These are phyloP conservation scores for Stomatorhinus walkeri DNA, from an alignment of 2,797 vertebrate genomes.

Conservation along the genomic window DNA sequence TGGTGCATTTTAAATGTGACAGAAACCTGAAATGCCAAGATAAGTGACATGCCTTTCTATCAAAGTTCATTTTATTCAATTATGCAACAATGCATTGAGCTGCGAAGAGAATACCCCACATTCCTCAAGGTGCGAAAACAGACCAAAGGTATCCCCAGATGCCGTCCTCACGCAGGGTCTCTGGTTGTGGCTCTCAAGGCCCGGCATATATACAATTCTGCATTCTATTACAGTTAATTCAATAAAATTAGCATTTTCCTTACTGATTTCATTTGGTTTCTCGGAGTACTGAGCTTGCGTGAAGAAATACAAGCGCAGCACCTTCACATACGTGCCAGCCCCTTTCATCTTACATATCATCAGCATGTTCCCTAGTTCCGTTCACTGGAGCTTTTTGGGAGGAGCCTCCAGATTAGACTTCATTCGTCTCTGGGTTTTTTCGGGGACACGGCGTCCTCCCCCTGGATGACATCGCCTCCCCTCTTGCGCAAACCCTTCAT, in stretches of 20 bases:
- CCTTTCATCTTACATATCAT: background rate
- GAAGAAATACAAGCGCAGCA: background rate
- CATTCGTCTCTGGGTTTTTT: slow-evolving; percentile 60
- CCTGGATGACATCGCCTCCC: slow-evolving; percentile 46
- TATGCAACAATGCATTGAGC: background rate
- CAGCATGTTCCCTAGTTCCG: background rate
- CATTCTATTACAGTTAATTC: background rate
- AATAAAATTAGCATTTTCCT: background rate
- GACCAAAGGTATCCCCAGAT: background rate
- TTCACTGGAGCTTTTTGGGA: background rate
- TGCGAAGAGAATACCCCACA: background rate
- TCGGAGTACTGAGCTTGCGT: background rate
- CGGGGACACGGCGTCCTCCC: slow-evolving; percentile 32
- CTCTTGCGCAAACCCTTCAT: slow-evolving; percentile 91
- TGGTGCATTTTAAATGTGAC: background rate
- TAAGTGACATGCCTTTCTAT: background rate
- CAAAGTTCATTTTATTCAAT: background rate
- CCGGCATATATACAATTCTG: background rate
- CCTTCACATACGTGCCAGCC: background rate
- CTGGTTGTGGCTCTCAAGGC: background rate
- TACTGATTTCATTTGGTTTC: background rate
- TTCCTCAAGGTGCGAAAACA: background rate
- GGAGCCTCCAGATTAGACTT: background rate
- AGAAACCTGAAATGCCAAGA: background rate
- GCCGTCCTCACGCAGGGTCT: background rate